Evolutionary conservation across 2,888 invertebrate genomes (phyloP), one percentile per base, ranked within the genome.

Genomic region (Geophilus truncorum): DNA sequence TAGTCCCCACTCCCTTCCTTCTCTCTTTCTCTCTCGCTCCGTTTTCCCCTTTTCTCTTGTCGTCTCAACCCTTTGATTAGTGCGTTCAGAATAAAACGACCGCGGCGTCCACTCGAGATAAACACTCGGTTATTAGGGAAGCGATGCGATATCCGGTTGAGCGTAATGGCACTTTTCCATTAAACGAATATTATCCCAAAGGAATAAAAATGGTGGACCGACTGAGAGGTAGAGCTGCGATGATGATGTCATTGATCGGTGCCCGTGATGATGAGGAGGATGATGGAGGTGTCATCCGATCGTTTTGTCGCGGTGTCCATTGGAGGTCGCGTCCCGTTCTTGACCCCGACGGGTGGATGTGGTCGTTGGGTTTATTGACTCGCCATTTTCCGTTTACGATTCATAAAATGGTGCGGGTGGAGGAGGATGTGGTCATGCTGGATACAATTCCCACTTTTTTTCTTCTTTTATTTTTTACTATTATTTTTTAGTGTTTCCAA

Each of bases 111-210:
- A 70, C 70, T 70, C 70, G 70, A 70, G 70, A 70, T 70, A 70
- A 70, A 70, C 70, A 70, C 70, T 70, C 70, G 70, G 70, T 70
- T 70, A 70, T 70, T 70, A 70, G 70, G 25, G 70, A n/a, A 70
- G 25, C 70, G 70, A 70, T 70, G 70, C 70, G 70, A 70, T 70
- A 70, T 70, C 70, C 70, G 70, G 70, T 70, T 70, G 70, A 25
- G 70, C 70, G 70, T 78, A 78, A 78, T 78, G 78, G 78, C 45
- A 34, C 36, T 78, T 78, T 78, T 78, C 78, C 78, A 78, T 78
- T 78, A 78, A 78, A 78, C 78, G 36, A 45, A 78, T 78, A 78
- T 78, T 78, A 70, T 70, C 70, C 70, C 70, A 28, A 70, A 70
- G 70, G 70, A 70, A 28, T 70, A 70, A 70, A 70, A 70, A 70